Conservation (phyloP, 2,888 invertebrate species). For the Lepas anatifera region DNA sequence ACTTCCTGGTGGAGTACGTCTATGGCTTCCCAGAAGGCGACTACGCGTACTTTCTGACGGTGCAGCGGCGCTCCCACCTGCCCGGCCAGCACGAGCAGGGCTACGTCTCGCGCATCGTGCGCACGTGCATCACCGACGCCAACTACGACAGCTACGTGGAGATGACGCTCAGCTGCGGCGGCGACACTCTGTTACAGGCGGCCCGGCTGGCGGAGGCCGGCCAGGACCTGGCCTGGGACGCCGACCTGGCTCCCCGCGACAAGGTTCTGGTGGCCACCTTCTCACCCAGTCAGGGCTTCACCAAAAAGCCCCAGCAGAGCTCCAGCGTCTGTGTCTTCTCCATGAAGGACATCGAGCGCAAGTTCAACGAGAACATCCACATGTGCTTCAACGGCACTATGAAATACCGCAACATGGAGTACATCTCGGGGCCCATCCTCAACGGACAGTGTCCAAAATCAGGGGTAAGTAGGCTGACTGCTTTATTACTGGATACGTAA, state of each 20-base stretch:
- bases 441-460: constrained; percentile 81
- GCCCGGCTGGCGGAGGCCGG: constrained; percentile 85
- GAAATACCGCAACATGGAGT: constrained; percentile 79
- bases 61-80: constrained; percentile 81
- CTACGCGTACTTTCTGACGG: constrained; percentile 89
- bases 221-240: constrained; percentile 60
- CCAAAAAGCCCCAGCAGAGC: constrained; percentile 63
- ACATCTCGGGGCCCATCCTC: constrained; percentile 77
- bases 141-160: constrained; percentile 96
- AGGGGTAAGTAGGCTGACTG: constrained; percentile 42
- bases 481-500: too few relatives aligned
- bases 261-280: constrained; percentile 77
- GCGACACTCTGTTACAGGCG: constrained; percentile 76
- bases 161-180: constrained; percentile 77
- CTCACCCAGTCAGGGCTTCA: constrained; percentile 75
- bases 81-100: constrained; percentile 78
- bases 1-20: constrained; percentile 87
- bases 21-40: constrained; percentile 91
- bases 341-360: constrained; percentile 73
- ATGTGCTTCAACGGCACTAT: constrained; percentile 93
- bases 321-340: constrained; percentile 90
- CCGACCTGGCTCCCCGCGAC: constrained; percentile 62
- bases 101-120: constrained; percentile 75
- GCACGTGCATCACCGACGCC: constrained; percentile 87
- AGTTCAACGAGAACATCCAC: constrained; percentile 91